Conservation (phyloP, 1,140 invertebrate genomes). For the Trichoplusia ni region DNA sequence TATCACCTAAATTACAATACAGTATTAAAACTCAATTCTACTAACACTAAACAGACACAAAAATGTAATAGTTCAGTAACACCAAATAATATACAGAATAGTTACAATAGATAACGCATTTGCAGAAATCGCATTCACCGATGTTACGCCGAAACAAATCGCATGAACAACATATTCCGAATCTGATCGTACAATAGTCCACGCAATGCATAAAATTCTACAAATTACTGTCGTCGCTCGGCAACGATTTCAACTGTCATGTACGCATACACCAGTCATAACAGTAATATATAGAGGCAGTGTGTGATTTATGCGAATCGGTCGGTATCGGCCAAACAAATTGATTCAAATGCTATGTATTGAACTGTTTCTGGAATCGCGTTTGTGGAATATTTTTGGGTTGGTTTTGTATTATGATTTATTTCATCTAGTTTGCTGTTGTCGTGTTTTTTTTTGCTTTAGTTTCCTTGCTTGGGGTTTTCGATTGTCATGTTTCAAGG, state of each 20-base stretch:
- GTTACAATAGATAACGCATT: too few relatives aligned
- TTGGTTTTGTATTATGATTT: neutral
- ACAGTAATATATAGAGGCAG: constrained; percentile 9
- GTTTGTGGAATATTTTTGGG: neutral
- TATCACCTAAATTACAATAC: too few relatives aligned
- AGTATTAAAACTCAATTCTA: too few relatives aligned
- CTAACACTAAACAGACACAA: too few relatives aligned
- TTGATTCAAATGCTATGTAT: constrained; percentile 29
- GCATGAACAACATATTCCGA: constrained; percentile 8
- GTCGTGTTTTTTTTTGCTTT: neutral
- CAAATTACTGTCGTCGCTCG: constrained; percentile 18
- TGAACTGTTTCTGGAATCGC: neutral
- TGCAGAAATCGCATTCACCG: neutral
- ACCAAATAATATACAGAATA: too few relatives aligned
- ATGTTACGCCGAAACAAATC: constrained; percentile 1
- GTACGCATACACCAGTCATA: constrained; percentile 1
- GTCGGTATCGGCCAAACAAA: constrained; percentile 17
- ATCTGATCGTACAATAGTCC: constrained; percentile 9
- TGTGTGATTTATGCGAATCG: constrained; percentile 22
- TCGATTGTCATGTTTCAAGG: too few relatives aligned
- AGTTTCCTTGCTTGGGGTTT: too few relatives aligned
- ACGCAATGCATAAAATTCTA: constrained; percentile 28
- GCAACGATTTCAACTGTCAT: constrained; percentile 11
- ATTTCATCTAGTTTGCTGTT: neutral
- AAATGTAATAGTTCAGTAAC: too few relatives aligned